Percentiles rank a stretch among this genome's conserved stretches.
Evolutionary conservation across 2,888 invertebrate species (phyloP).

Genomic region (Masnerella sp.): DNA sequence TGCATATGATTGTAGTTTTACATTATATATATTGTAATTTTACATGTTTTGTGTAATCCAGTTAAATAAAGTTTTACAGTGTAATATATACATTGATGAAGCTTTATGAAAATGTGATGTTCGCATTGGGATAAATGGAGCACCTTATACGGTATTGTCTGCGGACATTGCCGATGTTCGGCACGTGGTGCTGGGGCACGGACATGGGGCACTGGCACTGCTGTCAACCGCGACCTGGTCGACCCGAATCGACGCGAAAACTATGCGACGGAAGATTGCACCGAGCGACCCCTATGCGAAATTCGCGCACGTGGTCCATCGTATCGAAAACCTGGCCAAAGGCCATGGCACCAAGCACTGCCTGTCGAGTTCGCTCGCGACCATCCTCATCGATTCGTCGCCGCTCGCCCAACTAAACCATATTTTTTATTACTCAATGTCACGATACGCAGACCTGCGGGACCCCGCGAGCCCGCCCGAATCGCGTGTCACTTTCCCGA

Average conservation of each 20-base stretch:
- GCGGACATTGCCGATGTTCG: slow-evolving; percentile 68
- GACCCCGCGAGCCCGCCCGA: no score
- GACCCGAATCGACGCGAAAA: slow-evolving; percentile 67
- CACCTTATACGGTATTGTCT: slow-evolving; percentile 53
- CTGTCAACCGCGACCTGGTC: slow-evolving; percentile 62
- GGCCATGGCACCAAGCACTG: slow-evolving; percentile 72
- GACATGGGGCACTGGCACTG: slow-evolving; percentile 41
- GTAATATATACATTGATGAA: neutral
- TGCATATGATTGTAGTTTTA: no score
- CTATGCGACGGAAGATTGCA: slow-evolving; percentile 61
- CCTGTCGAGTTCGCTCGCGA: slow-evolving; percentile 56
- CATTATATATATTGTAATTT: no score
- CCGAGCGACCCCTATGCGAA: slow-evolving; percentile 45
- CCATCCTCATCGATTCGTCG: slow-evolving; percentile 44
- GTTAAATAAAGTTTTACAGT: neutral
- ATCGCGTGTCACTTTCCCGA: no score
- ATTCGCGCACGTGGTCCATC: slow-evolving; percentile 55
- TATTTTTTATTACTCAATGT: slow-evolving; percentile 28
- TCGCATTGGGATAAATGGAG: neutral
- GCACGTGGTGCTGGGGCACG: slow-evolving; percentile 57
- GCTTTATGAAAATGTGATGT: neutral
- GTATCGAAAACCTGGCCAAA: slow-evolving; percentile 67
- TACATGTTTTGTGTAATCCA: no score
- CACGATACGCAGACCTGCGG: slow-evolving; percentile 16
- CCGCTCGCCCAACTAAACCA: slow-evolving; percentile 5